Evolutionary conservation across 2,888 invertebrate species (phyloP).

Genomic region (Ophioninae sp.): DNA sequence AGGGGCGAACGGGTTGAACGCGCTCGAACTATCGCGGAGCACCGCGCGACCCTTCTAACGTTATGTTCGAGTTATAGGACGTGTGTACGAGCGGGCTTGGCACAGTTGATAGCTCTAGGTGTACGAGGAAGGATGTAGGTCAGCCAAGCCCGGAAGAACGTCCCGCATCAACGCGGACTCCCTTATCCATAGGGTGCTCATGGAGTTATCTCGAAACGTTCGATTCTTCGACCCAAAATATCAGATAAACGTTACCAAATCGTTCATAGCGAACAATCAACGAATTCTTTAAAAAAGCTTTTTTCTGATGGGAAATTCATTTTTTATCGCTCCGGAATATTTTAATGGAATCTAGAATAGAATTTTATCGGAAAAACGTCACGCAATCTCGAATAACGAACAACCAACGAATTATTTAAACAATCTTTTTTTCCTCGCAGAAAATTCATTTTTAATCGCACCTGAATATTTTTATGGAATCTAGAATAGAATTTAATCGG

Average conservation of each 20-base stretch:
- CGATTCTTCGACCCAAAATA: not conserved
- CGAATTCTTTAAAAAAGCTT: not conserved
- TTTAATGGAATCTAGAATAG: no score
- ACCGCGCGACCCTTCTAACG: slow-evolving; percentile 29
- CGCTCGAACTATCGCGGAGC: slow-evolving; percentile 27
- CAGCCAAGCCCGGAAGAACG: slow-evolving; percentile 55
- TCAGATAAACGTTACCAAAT: not conserved
- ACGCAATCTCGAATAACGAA: not conserved
- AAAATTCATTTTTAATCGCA: not conserved
- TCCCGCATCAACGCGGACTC: slow-evolving; percentile 41
- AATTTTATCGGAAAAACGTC: not conserved
- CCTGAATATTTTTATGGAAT: no score
- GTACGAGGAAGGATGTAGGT: slow-evolving; percentile 52
- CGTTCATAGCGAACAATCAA: not conserved
- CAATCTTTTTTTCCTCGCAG: not conserved
- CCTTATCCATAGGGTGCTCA: slow-evolving; percentile 1
- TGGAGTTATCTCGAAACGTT: not conserved
- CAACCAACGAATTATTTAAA: not conserved
- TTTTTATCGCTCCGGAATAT: not conserved
- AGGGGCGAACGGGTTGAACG: slow-evolving; percentile 44
- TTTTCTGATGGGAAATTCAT: not conserved
- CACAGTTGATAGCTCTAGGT: slow-evolving; percentile 22
- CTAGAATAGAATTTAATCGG: not conserved
- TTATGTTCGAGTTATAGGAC: slow-evolving; percentile 48
- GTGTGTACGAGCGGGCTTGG: slow-evolving; percentile 21